Conservation (phyloP, 1,140 invertebrate species). For the Leptoteleia sp. region DNA sequence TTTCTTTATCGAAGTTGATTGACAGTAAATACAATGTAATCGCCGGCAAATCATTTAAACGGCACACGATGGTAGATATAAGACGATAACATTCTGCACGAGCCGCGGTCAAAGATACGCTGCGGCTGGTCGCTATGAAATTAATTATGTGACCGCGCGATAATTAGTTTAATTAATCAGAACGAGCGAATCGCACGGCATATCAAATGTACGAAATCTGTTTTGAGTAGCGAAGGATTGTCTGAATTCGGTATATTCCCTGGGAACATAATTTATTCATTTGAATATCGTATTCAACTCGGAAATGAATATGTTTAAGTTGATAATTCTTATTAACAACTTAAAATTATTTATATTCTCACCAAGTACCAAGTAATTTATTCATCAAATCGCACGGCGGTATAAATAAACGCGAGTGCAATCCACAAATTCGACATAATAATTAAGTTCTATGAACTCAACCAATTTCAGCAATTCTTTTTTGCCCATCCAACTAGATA, state of each 20-base stretch:
- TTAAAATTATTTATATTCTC: too few species aligned
- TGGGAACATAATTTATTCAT: too few species aligned
- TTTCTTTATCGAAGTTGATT: slow-evolving; percentile 41
- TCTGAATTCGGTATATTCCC: slow-evolving; percentile 1
- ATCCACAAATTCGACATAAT: too few species aligned
- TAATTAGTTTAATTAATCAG: slow-evolving; percentile 36
- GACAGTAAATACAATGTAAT: slow-evolving; percentile 49
- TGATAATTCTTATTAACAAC: too few species aligned
- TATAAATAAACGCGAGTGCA: too few species aligned
- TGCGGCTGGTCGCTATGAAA: slow-evolving; percentile 2
- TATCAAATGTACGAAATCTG: neutral
- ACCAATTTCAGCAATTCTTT: too few species aligned
- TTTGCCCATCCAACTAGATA: too few species aligned
- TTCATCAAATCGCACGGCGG: too few species aligned
- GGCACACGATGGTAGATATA: slow-evolving; percentile 30
- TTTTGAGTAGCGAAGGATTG: neutral
- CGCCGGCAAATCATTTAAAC: slow-evolving; percentile 31
- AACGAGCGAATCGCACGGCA: neutral
- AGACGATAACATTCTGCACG: slow-evolving; percentile 25
- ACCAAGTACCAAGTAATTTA: too few species aligned
- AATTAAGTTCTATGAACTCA: too few species aligned
- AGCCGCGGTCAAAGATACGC: slow-evolving; percentile 10
- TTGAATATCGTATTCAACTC: too few species aligned
- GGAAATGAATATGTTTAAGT: too few species aligned
- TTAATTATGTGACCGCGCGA: slow-evolving; percentile 12